phyloP scores from a whole-genome alignment of 2,797 vertebrate species.

The Balearica regulorum region DNA sequence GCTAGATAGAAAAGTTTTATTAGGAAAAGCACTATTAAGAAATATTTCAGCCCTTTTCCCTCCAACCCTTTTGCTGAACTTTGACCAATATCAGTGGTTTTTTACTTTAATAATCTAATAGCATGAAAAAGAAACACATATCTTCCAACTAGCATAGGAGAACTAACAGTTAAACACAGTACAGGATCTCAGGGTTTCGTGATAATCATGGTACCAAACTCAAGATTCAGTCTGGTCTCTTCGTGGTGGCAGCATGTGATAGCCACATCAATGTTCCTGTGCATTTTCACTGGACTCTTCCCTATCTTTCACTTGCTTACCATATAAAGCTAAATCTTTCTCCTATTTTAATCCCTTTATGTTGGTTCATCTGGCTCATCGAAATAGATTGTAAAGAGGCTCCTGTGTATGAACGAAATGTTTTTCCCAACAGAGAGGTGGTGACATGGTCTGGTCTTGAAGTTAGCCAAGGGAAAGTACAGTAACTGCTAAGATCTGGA shows the following conservation, averaged over 20 bases:
- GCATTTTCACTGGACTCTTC: background rate
- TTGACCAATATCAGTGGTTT: background rate
- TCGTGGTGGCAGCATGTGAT: background rate
- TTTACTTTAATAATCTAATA: background rate
- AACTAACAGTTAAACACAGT: background rate
- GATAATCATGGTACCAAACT: background rate
- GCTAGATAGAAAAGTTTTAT: background rate
- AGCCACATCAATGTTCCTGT: background rate
- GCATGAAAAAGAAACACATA: background rate
- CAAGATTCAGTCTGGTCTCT: background rate
- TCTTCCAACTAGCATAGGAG: background rate
- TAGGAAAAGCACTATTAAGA: background rate
- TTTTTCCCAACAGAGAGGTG: background rate
- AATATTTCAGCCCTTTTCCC: background rate
- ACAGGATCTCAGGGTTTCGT: background rate
- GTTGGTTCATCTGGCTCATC: background rate
- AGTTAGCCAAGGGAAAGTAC: background rate
- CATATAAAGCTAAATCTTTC: background rate
- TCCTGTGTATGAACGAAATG: background rate
- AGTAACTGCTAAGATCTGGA: background rate
- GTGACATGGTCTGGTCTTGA: background rate
- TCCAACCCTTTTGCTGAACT: background rate
- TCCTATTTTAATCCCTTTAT: background rate
- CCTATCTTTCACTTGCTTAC: background rate
- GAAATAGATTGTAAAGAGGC: background rate